Evolutionary conservation across 2,888 invertebrate genomes (phyloP).

Genomic region (Nycteola revayana): DNA sequence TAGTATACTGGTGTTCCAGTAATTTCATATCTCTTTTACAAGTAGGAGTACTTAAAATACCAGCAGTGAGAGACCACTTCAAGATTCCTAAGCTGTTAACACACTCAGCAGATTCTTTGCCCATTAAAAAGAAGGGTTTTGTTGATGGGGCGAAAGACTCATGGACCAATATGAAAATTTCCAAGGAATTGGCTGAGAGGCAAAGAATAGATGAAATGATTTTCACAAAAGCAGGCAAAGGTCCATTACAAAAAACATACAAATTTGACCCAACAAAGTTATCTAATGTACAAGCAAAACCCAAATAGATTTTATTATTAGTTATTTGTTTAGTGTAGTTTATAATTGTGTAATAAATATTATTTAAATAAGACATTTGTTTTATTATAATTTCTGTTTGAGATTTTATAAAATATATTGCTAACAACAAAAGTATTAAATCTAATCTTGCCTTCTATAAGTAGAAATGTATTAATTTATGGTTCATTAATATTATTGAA

Average conservation of each 20-base stretch:
- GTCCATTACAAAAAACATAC: conserved; percentile 93
- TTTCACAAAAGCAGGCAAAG: conserved; percentile 92
- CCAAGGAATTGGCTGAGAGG: conserved; percentile 89
- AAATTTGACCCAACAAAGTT: conserved; percentile 90
- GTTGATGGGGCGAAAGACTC: conserved; percentile 90
- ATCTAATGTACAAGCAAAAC: conserved; percentile 78
- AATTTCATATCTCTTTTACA: conserved; percentile 93
- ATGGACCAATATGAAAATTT: conserved; percentile 91
- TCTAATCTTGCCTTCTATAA: no score
- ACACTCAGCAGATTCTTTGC: conserved; percentile 81
- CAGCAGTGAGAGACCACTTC: conserved; percentile 87
- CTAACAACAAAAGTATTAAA: no score
- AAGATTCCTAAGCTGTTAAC: conserved; percentile 86
- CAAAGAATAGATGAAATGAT: conserved; percentile 88
- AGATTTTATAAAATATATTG: no score
- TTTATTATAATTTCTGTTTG: no score
- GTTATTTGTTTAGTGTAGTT: conserved; percentile 41
- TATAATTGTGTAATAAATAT: conserved; percentile 45
- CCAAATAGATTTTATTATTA: conserved; percentile 59
- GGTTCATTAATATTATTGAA: no score
- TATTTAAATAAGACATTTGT: conserved; percentile 22
- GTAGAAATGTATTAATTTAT: no score
- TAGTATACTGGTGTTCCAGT: conserved; percentile 94
- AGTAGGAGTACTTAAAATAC: conserved; percentile 89
- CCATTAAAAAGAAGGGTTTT: conserved; percentile 89